Base-by-base conservation (phyloP, 1,140 invertebrate species). In the Cheumatopsyche charites region DNA sequence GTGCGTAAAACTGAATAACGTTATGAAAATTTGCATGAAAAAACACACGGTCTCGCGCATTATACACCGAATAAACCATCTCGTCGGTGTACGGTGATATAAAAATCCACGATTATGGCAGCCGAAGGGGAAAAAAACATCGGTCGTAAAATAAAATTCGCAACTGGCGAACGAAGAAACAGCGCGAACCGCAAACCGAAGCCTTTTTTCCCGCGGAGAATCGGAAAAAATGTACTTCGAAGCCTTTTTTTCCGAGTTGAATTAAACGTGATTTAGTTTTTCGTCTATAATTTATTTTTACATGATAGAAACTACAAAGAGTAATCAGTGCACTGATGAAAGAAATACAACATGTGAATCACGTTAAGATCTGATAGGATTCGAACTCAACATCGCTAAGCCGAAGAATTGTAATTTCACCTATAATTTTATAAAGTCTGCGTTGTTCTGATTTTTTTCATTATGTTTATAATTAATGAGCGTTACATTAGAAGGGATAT, bases 201-300 rank as follows among this genome's bases (percentile, higher is more conserved):
- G 62, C 36, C 62, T 15, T 45, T 42, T 65, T 65, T 65, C 29
- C 29, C 62, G 5, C 29, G 42, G 17, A 67, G 49, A 36, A 67
- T 17, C 29, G 26, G 49, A 43, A 52, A 67, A 67, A 47, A 67
- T 41, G 17, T 67, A 17, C 45, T 17, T n/a, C n/a, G n/a, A n/a
- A 11, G 11, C 45, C 23, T 23, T 9, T n/a, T 67, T 49, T 49
- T 23, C 1, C 15, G n/a, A 55, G 36, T 12, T 67, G 67, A 71
- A 74, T 74, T 71, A 73, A 73, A 67, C 63, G 69, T 49, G 71
- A 71, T 71, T 36, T 71, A 71, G 71, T 71, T 69, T 66, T 13
- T 19, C 23, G n/a, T n/a, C n/a, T n/a, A 52, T 67, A 71, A 74
- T 74, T 67, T 71, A 29, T n/a, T n/a, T n/a, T n/a, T n/a, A n/a